phyloP scores from a whole-genome alignment of 2,797 vertebrate genomes.

The Falco novaeseelandiae region DNA sequence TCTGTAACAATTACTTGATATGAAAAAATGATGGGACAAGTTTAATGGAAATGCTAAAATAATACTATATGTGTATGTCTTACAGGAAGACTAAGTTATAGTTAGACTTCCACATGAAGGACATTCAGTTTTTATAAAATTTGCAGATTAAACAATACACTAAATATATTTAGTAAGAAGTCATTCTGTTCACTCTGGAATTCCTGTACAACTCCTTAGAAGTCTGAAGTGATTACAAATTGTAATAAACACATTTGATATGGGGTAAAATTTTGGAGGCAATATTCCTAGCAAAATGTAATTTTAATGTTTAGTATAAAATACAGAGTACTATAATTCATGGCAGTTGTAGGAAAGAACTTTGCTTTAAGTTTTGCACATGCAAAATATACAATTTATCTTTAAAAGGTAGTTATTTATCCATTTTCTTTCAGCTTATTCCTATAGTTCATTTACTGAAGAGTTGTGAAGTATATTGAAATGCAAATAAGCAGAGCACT shows the following conservation, averaged over 20 bases:
- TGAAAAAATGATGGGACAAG: background rate
- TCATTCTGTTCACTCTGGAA: background rate
- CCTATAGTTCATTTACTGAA: constrained; percentile 1
- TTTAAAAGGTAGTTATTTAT: background rate
- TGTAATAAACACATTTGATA: background rate
- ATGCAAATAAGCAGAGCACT: constrained; percentile 46
- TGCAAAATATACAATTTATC: background rate
- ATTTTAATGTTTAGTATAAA: background rate
- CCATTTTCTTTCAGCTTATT: background rate
- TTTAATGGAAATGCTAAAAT: background rate
- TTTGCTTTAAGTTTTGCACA: background rate
- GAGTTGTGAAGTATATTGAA: constrained; percentile 26
- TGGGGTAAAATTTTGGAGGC: background rate
- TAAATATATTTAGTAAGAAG: background rate
- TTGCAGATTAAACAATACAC: background rate
- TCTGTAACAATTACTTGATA: background rate
- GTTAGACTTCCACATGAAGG: background rate
- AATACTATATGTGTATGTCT: background rate
- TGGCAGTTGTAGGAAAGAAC: background rate
- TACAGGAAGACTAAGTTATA: background rate
- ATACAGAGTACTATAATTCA: background rate
- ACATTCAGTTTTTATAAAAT: background rate
- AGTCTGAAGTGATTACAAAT: background rate
- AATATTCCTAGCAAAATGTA: background rate
- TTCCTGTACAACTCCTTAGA: background rate